Conservation (phyloP, 1,140 invertebrate species). For the Paraescarpia echinospica region DNA sequence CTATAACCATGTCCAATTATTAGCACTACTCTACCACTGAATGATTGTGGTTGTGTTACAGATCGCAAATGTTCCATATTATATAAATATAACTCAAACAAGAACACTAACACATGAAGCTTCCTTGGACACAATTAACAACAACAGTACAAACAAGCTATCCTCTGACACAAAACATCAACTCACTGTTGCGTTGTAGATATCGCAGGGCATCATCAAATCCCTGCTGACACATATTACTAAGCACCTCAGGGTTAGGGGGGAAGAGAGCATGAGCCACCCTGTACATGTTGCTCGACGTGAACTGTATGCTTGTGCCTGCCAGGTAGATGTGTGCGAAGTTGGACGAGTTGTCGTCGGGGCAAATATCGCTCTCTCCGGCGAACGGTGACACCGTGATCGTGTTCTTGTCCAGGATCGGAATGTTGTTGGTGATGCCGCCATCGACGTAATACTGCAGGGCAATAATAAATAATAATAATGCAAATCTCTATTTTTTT, state of each 20-base stretch:
- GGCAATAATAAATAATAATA: too few relatives aligned
- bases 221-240: constrained; percentile 93
- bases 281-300: constrained; percentile 82
- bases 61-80: too few relatives aligned
- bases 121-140: too few relatives aligned
- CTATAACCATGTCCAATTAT: too few relatives aligned
- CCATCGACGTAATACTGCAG: constrained; percentile 88
- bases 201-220: constrained; percentile 95
- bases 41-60: too few relatives aligned
- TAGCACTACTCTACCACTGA: too few relatives aligned
- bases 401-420: constrained; percentile 89
- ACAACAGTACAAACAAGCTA: too few relatives aligned
- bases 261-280: constrained; percentile 91
- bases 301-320: constrained; percentile 89
- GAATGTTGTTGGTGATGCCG: constrained; percentile 93
- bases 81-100: too few relatives aligned
- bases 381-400: constrained; percentile 97
- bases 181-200: constrained; percentile 79
- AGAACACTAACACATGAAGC: too few relatives aligned
- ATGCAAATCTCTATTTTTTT: too few relatives aligned
- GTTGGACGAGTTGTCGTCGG: constrained; percentile 68
- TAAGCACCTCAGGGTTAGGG: constrained; percentile 83
- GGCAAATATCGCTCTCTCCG: constrained; percentile 97
- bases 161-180: not conserved
- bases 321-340: constrained; percentile 74